Conservation (phyloP, 2,113 vertebrate species). For the Albula goreensis region DNA sequence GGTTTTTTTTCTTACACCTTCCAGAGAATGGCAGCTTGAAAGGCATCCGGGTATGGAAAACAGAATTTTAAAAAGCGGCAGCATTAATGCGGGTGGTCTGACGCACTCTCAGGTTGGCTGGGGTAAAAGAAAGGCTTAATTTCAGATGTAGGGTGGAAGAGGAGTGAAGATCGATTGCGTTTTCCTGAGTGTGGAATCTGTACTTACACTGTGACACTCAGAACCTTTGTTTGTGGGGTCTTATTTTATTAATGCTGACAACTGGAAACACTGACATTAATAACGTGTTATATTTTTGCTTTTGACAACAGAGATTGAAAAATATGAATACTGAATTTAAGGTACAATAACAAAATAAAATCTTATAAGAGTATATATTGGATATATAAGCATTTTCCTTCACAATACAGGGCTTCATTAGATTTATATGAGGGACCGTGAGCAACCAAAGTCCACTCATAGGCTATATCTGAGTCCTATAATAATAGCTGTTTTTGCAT, state of each 20-base stretch:
- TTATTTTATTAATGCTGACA: neutral
- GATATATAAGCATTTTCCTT: neutral
- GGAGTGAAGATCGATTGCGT: neutral
- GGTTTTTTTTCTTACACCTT: neutral
- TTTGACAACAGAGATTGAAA: too few species aligned
- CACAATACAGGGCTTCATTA: neutral
- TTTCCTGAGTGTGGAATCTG: neutral
- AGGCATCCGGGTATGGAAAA: neutral
- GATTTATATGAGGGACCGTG: neutral
- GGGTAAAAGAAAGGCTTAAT: neutral
- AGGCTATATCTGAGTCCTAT: neutral
- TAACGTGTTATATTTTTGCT: neutral
- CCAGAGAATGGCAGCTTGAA: slow-evolving; percentile 2
- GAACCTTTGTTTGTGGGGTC: too few species aligned
- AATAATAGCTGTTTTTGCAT: neutral
- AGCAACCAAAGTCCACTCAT: neutral
- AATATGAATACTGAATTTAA: neutral
- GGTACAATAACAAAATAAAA: neutral
- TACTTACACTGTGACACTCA: neutral
- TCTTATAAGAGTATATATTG: neutral
- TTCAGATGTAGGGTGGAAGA: neutral
- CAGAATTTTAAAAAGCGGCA: neutral
- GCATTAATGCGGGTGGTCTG: neutral
- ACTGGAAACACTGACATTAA: neutral
- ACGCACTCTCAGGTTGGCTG: neutral